phyloP scores from a whole-genome alignment of 2,797 vertebrate species.

The Scomberomorus guttatus region DNA sequence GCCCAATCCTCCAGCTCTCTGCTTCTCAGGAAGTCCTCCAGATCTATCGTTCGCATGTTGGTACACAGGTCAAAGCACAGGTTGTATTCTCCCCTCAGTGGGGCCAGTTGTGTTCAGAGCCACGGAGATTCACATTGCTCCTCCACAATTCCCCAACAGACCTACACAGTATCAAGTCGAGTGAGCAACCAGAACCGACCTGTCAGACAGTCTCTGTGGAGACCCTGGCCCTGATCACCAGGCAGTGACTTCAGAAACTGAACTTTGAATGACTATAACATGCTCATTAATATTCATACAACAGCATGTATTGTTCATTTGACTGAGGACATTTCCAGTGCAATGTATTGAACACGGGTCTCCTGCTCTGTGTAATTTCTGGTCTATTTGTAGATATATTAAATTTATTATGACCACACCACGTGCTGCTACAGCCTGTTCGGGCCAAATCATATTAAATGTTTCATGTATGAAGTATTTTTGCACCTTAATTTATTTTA shows the following conservation, averaged over 20 bases:
- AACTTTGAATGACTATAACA: constrained; percentile 29
- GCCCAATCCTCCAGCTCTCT: constrained; percentile 6
- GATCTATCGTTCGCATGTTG: constrained; percentile 38
- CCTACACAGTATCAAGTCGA: constrained; percentile 6
- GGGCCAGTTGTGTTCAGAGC: neutral
- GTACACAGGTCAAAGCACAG: constrained; percentile 18
- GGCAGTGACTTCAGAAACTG: neutral
- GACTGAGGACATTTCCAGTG: constrained; percentile 30
- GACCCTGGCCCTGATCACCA: constrained; percentile 76
- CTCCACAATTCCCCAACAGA: constrained; percentile 5
- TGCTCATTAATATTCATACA: neutral
- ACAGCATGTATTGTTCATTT: neutral
- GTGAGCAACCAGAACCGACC: constrained; percentile 20
- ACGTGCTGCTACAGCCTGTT: constrained; percentile 34
- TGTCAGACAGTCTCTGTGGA: constrained; percentile 65
- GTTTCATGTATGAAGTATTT: constrained; percentile 25
- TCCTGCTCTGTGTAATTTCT: constrained; percentile 12
- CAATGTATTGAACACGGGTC: constrained; percentile 45
- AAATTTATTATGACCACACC: constrained; percentile 12
- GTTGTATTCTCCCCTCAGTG: neutral
- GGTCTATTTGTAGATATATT: constrained; percentile 35
- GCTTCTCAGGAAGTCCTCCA: constrained; percentile 28
- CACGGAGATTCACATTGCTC: neutral
- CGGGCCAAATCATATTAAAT: neutral
- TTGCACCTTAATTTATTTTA: constrained; percentile 70